Evolutionary conservation across 2,113 vertebrate species (phyloP), one percentile per base, ranked within the genome.

Genomic region (Tachysurus fulvidraco): DNA sequence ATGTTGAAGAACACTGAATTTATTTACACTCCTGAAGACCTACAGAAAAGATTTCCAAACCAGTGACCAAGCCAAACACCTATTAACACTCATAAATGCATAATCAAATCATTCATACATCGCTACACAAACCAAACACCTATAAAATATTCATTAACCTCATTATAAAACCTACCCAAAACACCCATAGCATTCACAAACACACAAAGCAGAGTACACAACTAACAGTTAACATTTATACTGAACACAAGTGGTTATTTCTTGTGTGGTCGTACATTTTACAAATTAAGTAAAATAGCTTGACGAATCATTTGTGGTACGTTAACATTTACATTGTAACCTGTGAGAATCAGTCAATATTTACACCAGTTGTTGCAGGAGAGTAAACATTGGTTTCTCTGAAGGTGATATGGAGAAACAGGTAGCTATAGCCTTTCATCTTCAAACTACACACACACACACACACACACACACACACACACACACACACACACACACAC

Each of bases 401-500:
- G 19, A 44, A 17, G 36, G 69, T 7, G 46, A 78, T 30, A 54
- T 17, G n/a, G n/a, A 78, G 73, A 80, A 82, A 86, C 76, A 86
- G 85, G 46, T 83, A 86, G 85, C 30, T 83, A 86, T 52, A 62
- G 44, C 41, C 84, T 86, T 89, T 86, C 85, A 89, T 84, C 88
- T 89, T 89, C 88, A 89, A 89, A 30, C 46, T n/a, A 17, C 81
- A 67, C 21, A 46, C 46, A 28, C 57, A 52, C 46, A 77, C 62
- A 84, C 74, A 84, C 83, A 78, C 57, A 67, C 77, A 83, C 60
- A 71, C 50, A 71, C 52, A 64, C 17, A 67, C 21, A 44, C 78
- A 50, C 67, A 69, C 28, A 88, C 67, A 30, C 46, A 17, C 81
- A 67, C 21, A 46, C 46, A 30, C 46, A 17, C 81, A 67, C 21